phyloP scores from a whole-genome alignment of 2,888 invertebrate species.

The Meiosimyza platycephala region DNA sequence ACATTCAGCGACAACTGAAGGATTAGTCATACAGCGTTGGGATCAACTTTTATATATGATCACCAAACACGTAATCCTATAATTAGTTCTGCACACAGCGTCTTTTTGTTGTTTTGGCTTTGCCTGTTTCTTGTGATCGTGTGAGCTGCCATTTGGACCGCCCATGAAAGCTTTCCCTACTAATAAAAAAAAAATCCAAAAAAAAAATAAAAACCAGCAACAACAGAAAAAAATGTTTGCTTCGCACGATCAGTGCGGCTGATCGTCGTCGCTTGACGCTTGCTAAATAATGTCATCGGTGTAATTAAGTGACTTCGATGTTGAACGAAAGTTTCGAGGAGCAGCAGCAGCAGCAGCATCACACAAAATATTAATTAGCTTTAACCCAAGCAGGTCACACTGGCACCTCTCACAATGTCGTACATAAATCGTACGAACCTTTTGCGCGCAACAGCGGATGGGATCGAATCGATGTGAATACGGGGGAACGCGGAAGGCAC shows the following conservation, averaged over 20 bases:
- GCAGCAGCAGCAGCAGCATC: neutral
- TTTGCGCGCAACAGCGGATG: neutral
- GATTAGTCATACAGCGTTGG: slow-evolving; percentile 41
- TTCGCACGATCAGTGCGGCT: slow-evolving; percentile 42
- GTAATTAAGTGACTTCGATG: slow-evolving; percentile 37
- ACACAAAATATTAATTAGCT: slow-evolving; percentile 33
- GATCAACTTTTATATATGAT: slow-evolving; percentile 36
- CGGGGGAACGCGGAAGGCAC: neutral
- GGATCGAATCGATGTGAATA: neutral
- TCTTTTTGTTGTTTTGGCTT: neutral
- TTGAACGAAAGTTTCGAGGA: neutral
- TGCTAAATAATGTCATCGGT: slow-evolving; percentile 44
- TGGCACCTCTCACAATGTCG: slow-evolving; percentile 31
- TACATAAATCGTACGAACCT: slow-evolving; percentile 33
- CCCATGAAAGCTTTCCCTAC: slow-evolving; percentile 6
- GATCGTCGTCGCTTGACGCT: slow-evolving; percentile 36
- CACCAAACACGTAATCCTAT: slow-evolving; percentile 47
- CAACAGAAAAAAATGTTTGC: slow-evolving; percentile 14
- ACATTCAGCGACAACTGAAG: slow-evolving; percentile 15
- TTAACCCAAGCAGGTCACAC: slow-evolving; percentile 13
- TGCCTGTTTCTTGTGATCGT: neutral
- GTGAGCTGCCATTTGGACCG: slow-evolving; percentile 19
- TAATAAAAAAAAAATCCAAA: too few species aligned
- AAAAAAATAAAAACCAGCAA: neutral
- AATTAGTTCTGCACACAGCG: slow-evolving; percentile 41